These are phyloP conservation scores for Lagocephalus sceleratus DNA, from an alignment of 2,797 vertebrate genomes.

Conservation along the genomic window DNA sequence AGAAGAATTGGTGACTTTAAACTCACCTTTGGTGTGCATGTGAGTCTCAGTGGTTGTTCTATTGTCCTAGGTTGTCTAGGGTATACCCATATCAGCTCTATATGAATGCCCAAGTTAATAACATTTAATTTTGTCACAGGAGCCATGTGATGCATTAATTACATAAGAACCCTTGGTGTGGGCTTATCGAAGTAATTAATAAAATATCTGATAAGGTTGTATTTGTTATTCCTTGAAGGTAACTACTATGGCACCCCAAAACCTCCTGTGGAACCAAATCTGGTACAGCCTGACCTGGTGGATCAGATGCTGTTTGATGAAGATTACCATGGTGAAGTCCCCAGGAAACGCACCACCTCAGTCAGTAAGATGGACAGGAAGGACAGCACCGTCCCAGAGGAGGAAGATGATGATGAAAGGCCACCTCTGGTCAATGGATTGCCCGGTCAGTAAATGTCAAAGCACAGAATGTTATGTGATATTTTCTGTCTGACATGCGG, in stretches of 20 bases:
- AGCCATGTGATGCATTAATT: constrained; percentile 29
- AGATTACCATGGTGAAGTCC: constrained; percentile 88
- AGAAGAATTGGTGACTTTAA: too few species aligned
- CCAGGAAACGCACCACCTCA: constrained; percentile 93
- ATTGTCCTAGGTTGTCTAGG: too few species aligned
- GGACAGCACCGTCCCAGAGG: constrained; percentile 92
- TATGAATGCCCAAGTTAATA: too few species aligned
- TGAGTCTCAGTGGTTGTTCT: too few species aligned
- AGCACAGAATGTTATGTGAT: constrained; percentile 18
- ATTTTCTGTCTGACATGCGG: not conserved
- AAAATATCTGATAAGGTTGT: not conserved
- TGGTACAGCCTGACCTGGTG: constrained; percentile 95
- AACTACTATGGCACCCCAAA: constrained; percentile 98
- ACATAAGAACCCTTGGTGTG: too few species aligned
- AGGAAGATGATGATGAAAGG: constrained; percentile 94
- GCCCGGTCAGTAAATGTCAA: constrained; percentile 75
- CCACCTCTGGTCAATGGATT: constrained; percentile 79
- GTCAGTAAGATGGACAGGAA: constrained; percentile 98
- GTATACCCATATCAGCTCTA: too few species aligned
- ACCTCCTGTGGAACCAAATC: constrained; percentile 92
- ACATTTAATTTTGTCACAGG: constrained; percentile 62
- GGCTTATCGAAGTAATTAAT: too few species aligned
- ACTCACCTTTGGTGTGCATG: too few species aligned
- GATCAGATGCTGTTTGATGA: constrained; percentile 97
- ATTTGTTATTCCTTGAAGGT: constrained; percentile 66